A percentile compares a stretch with the other conserved stretches of the same genome.
Conservation (phyloP, 1,140 invertebrate species). For the Cephus cinctus region DNA sequence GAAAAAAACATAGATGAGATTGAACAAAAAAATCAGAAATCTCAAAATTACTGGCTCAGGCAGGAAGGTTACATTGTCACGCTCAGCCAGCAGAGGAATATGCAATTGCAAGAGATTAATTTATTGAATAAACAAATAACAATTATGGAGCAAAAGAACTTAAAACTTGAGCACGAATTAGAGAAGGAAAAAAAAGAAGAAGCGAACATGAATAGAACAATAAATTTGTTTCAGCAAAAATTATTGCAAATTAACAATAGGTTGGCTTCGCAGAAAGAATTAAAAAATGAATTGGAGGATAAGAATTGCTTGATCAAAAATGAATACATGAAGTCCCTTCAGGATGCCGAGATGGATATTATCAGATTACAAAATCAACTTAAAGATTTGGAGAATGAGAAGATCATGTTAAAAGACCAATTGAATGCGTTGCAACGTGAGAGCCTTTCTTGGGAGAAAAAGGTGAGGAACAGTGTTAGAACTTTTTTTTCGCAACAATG, state of each 20-base stretch:
- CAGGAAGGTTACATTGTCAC: slow-evolving; percentile 69
- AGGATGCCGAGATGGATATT: slow-evolving; percentile 66
- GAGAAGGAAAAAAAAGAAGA: slow-evolving; percentile 61
- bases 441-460: slow-evolving; percentile 76
- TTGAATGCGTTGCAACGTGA: slow-evolving; percentile 66
- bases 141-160: slow-evolving; percentile 72
- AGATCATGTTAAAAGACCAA: slow-evolving; percentile 61
- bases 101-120: slow-evolving; percentile 65
- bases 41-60: slow-evolving; percentile 73
- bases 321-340: slow-evolving; percentile 54
- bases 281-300: slow-evolving; percentile 62
- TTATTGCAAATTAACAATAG: slow-evolving; percentile 62
- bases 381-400: slow-evolving; percentile 64
- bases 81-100: slow-evolving; percentile 65
- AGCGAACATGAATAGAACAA: slow-evolving; percentile 58
- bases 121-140: slow-evolving; percentile 71
- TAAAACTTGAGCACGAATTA: slow-evolving; percentile 66
- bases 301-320: slow-evolving; percentile 60
- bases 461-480: slow-evolving; percentile 48
- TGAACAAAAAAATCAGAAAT: slow-evolving; percentile 60
- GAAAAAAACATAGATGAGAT: slow-evolving; percentile 63
- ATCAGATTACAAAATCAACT: slow-evolving; percentile 68
- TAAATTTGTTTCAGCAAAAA: slow-evolving; percentile 61
- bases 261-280: slow-evolving; percentile 60
- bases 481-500: not conserved